These are phyloP conservation scores for Armadillidium nasatum DNA, from an alignment of 1,140 invertebrate species.

Conservation along the genomic window DNA sequence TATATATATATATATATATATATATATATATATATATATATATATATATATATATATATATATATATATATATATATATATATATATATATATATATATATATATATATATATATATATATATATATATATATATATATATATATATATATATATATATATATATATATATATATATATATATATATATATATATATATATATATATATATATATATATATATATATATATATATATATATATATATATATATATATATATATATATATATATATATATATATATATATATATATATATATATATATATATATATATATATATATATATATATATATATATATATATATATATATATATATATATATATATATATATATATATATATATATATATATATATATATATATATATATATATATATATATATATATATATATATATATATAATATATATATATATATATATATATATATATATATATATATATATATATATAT, in stretches of 20 bases:
- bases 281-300: background rate
- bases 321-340: too few relatives aligned
- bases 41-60: too few relatives aligned
- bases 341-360: too few relatives aligned
- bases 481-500: background rate
- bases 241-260: background rate
- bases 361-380: conserved; percentile 4
- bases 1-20: background rate
- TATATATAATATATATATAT: background rate
- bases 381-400: background rate
- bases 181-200: background rate
- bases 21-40: background rate
- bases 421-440: conserved; percentile 1
- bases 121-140: background rate
- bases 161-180: background rate
- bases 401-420: background rate
- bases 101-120: conserved; percentile 7
- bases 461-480: background rate
- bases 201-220: background rate
- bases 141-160: conserved; percentile 3
- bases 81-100: background rate
- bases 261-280: background rate
- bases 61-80: too few relatives aligned
- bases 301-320: background rate
- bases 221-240: background rate